Evolutionary conservation across 2,888 invertebrate species (phyloP).

Genomic region (Hecatera dysodea): DNA sequence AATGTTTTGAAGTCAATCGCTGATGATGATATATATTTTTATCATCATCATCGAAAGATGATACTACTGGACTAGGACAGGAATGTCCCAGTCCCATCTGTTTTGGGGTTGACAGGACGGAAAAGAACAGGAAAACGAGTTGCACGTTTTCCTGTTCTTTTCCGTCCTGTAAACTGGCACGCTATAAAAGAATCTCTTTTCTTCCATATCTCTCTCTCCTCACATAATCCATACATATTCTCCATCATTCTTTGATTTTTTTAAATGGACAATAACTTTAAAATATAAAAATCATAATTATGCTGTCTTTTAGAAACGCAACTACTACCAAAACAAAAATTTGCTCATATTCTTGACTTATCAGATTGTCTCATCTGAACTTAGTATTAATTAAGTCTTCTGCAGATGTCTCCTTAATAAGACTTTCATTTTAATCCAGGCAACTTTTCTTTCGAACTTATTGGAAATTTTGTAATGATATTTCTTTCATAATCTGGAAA

Average conservation of each 20-base stretch:
- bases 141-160: no score
- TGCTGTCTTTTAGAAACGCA: background rate
- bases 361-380: slow-evolving; percentile 25
- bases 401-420: slow-evolving; percentile 47
- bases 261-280: no score
- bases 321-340: background rate
- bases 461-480: slow-evolving; percentile 28
- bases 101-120: no score
- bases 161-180: no score
- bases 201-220: no score
- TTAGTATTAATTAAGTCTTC: slow-evolving; percentile 38
- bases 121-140: no score
- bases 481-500: slow-evolving; percentile 12
- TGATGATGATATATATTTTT: background rate
- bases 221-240: background rate
- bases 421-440: slow-evolving; percentile 39
- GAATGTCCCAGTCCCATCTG: no score
- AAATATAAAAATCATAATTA: background rate
- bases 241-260: background rate
- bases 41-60: no score
- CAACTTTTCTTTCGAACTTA: slow-evolving; percentile 41
- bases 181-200: no score
- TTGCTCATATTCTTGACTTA: slow-evolving; percentile 13
- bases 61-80: no score
- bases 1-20: background rate